phyloP scores from a whole-genome alignment of 92 coral and sea anemone species.

The Umimayanthus kanabou region DNA sequence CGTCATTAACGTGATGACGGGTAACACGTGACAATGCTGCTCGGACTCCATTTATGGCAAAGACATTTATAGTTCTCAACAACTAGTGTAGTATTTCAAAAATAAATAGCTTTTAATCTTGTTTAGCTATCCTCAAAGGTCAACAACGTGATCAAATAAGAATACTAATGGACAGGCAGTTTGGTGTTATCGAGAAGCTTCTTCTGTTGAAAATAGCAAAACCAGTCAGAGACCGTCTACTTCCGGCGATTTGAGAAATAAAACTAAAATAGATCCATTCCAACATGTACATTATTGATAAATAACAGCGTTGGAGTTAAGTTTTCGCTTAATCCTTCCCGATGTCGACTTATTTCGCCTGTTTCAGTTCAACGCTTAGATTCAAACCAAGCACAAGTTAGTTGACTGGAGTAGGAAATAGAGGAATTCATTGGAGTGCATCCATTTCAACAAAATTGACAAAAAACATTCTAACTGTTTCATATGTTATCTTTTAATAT shows the following conservation, averaged over 20 bases:
- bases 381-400: constrained; percentile 24
- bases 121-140: constrained; percentile 34
- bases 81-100: constrained; percentile 24
- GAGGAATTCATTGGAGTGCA: constrained; percentile 30
- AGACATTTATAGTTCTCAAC: not conserved
- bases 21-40: not conserved
- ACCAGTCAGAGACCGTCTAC: not conserved
- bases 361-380: constrained; percentile 19
- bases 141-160: constrained; percentile 40
- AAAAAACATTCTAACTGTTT: constrained; percentile 6
- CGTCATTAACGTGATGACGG: not conserved
- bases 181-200: constrained; percentile 29
- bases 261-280: constrained; percentile 15
- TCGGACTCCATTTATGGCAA: constrained; percentile 33
- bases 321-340: constrained; percentile 10
- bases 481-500: not conserved
- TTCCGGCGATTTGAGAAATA: constrained; percentile 23
- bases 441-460: not conserved
- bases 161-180: constrained; percentile 33
- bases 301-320: constrained; percentile 16
- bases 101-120: constrained; percentile 46
- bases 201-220: constrained; percentile 31
- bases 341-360: constrained; percentile 35
- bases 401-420: constrained; percentile 35
- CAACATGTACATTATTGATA: constrained; percentile 20